These are phyloP conservation scores for Sebastes diaconus DNA, from an alignment of 2,797 vertebrate genomes.

Conservation along the genomic window DNA sequence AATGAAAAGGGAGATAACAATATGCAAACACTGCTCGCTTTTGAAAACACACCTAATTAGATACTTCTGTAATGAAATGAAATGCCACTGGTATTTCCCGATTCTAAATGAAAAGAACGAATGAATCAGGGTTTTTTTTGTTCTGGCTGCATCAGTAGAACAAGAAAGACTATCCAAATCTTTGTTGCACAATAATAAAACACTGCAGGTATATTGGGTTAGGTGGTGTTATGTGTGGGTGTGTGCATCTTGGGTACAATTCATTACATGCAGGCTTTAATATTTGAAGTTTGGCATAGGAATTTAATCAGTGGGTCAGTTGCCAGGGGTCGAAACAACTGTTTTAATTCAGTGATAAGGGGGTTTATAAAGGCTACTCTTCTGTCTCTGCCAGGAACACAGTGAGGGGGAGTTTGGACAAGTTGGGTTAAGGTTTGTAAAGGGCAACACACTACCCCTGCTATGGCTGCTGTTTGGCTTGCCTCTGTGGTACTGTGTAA, in stretches of 20 bases:
- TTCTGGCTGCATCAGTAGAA: background rate
- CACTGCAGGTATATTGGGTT: conserved; percentile 12
- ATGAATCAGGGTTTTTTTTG: background rate
- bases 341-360: conserved; percentile 40
- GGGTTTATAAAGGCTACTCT: conserved; percentile 25
- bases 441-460: conserved; percentile 50
- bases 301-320: conserved; percentile 35
- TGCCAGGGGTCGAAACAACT: conserved; percentile 19
- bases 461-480: conserved; percentile 55
- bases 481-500: conserved; percentile 38
- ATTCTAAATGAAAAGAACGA: background rate
- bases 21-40: background rate
- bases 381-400: conserved; percentile 43
- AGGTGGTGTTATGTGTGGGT: background rate
- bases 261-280: conserved; percentile 6
- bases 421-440: conserved; percentile 54
- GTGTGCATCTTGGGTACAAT: background rate
- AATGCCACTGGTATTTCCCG: conserved; percentile 7
- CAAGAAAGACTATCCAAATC: conserved; percentile 2
- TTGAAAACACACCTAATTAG: conserved; percentile 19
- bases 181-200: conserved; percentile 6
- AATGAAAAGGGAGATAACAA: background rate
- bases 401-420: conserved; percentile 18
- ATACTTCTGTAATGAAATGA: background rate
- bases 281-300: conserved; percentile 27